Evolutionary conservation across 2,888 invertebrate species (phyloP), one percentile per base, ranked within the genome.

Genomic region (Zootermopsis nevadensis): DNA sequence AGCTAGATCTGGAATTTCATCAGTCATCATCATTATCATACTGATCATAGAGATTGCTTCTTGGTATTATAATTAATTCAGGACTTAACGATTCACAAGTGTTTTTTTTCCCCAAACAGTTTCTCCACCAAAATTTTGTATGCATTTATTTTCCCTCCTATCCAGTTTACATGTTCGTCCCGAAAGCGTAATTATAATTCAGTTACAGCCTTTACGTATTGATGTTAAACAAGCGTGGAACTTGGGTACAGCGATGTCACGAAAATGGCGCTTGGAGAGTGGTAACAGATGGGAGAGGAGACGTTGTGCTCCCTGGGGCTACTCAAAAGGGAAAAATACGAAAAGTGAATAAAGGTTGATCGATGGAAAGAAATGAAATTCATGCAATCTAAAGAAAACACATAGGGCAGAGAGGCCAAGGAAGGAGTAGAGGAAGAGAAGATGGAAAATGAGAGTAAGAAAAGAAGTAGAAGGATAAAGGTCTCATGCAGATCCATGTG

Each of bases 331-430:
- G 35, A 35, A 74, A 42, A 74, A 10, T 19, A 66, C 55, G 60
- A 79, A 60, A 66, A 79, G 60, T 60, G 79, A 79, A 79, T 79
- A 79, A 79, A 79, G 31, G 60, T 79, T 79, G 79, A 79, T 35
- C 79, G 79, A 79, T 66, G 79, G 27, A 66, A 79, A 35, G n/a
- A 12, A 33, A 60, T 27, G n/a, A 79, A 33, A 79, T 79, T n/a
- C 60, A 66, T 38, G 77, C 60, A 79, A 66, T 79, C 79, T 79
- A 66, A 79, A 60, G 66, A n/a, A 79, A 38, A 69, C 69, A 69
- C 69, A 22, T 33, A 69, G 31, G 33, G n/a, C 60, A 60, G 22
- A 69, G 33, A 22, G 69, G 69, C 31, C 69, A 69, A 33, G 33
- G 2, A 60, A 33, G 24, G 38, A 35, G 55, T 1, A 7, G 6